Conservation (phyloP, 2,797 vertebrate species). For the Triplophysa bombifrons region DNA sequence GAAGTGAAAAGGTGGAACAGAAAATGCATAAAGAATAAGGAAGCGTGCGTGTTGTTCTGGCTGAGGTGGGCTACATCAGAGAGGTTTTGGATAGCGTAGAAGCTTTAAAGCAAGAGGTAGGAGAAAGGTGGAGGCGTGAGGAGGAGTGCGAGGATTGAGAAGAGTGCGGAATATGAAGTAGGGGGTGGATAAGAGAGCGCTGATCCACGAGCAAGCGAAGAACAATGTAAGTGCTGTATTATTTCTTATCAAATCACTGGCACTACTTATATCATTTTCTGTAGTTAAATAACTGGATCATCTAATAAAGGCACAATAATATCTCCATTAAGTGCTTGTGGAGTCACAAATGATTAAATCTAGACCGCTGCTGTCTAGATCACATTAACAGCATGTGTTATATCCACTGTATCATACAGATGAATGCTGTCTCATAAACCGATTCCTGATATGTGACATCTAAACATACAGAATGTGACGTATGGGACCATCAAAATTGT, state of each 20-base stretch:
- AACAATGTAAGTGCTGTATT: constrained; percentile 31
- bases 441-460: neutral
- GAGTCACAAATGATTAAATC: constrained; percentile 20
- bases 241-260: constrained; percentile 24
- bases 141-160: constrained; percentile 49
- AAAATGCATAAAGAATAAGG: constrained; percentile 45
- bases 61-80: constrained; percentile 50
- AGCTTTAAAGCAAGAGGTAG: constrained; percentile 47
- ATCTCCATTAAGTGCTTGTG: constrained; percentile 25
- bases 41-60: constrained; percentile 47
- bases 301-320: constrained; percentile 19
- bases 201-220: neutral
- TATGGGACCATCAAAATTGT: too few relatives aligned
- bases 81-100: constrained; percentile 53
- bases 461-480: too few relatives aligned
- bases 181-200: constrained; percentile 27
- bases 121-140: constrained; percentile 53
- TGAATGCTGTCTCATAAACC: neutral
- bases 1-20: constrained; percentile 33
- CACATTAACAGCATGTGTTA: constrained; percentile 14
- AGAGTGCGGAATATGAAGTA: constrained; percentile 42
- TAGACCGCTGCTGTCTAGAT: neutral
- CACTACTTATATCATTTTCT: constrained; percentile 45
- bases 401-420: constrained; percentile 1
- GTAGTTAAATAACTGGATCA: constrained; percentile 26